Conservation (phyloP, 1,140 invertebrate species). For the Cotesia vestalis region DNA sequence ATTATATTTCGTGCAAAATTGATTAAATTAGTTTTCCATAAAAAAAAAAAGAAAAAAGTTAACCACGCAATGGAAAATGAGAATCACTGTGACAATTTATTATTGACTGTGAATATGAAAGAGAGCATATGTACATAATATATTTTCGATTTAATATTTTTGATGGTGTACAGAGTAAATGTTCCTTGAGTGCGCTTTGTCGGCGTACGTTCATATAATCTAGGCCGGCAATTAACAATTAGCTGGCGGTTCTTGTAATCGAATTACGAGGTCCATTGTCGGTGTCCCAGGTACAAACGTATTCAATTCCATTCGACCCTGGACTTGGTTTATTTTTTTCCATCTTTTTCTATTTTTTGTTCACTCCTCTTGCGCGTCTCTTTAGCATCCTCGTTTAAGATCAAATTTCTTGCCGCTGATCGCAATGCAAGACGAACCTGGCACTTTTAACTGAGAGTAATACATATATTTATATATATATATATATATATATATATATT, state of each 20-base stretch:
- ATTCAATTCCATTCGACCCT: constrained; percentile 58
- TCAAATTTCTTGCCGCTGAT: constrained; percentile 58
- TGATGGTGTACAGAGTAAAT: background rate
- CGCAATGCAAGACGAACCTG: constrained; percentile 27
- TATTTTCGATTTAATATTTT: constrained; percentile 18
- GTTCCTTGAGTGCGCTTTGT: constrained; percentile 50
- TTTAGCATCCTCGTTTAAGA: constrained; percentile 45
- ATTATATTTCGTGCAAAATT: no score
- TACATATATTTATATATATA: no score
- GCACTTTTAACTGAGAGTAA: constrained; percentile 3
- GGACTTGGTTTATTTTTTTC: constrained; percentile 28
- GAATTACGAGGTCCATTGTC: constrained; percentile 65
- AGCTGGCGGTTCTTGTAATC: constrained; percentile 67
- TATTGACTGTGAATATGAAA: background rate
- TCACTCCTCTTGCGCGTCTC: constrained; percentile 17
- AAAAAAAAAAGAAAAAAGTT: no score
- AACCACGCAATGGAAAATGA: no score
- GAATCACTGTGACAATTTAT: background rate
- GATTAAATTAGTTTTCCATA: no score
- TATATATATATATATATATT: no score
- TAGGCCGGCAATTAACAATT: constrained; percentile 66
- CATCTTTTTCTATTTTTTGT: constrained; percentile 34
- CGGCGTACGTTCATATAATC: constrained; percentile 50
- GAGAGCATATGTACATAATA: background rate
- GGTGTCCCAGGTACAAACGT: constrained; percentile 63